phyloP scores from a whole-genome alignment of 2,113 vertebrate species.

The Picathartes gymnocephalus region DNA sequence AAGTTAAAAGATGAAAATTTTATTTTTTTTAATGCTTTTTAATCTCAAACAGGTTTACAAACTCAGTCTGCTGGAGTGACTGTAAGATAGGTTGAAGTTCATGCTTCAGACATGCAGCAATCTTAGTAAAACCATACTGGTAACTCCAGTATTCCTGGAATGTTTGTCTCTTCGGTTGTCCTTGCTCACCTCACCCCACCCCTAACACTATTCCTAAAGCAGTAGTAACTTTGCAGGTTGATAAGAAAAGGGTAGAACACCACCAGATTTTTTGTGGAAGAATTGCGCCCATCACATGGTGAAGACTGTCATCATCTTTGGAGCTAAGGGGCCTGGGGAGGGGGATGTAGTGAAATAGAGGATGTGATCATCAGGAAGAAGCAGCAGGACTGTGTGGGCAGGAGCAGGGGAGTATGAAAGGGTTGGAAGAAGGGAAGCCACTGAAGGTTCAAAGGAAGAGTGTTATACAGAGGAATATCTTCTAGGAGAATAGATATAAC shows the following conservation, averaged over 20 bases:
- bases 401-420: background rate
- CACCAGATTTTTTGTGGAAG: background rate
- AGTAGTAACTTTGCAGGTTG: background rate
- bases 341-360: background rate
- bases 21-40: background rate
- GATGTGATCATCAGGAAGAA: background rate
- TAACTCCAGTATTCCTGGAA: background rate
- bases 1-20: background rate
- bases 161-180: background rate
- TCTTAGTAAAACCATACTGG: background rate
- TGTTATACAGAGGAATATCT: background rate
- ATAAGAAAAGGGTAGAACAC: background rate
- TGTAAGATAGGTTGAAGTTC: background rate
- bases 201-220: background rate
- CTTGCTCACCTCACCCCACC: background rate
- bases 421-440: background rate
- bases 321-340: background rate
- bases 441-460: background rate
- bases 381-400: background rate
- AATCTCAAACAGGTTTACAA: background rate
- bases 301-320: background rate
- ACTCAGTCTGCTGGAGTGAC: background rate
- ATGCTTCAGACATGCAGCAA: background rate
- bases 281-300: background rate
- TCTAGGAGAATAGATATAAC: background rate